Evolutionary conservation across 2,797 vertebrate genomes (phyloP), one percentile per base, ranked within the genome.

Genomic region (Cichlasoma orientale): DNA sequence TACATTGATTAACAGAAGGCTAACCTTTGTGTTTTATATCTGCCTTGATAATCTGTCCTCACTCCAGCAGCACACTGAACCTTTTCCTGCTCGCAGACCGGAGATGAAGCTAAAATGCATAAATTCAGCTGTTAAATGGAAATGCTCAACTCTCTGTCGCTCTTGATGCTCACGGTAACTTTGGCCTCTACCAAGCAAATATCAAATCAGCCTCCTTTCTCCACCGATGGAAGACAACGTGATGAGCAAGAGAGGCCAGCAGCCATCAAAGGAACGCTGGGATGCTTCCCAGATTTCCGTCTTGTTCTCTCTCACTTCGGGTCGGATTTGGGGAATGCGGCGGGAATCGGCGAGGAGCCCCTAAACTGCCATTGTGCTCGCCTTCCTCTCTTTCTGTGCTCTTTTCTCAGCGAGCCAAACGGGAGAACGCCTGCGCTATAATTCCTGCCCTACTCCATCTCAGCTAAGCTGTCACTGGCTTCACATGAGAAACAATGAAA

Each of bases 401-500:
- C 92, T 92, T 93, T 94, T 95, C 94, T 95, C 90, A 36, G 88
- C 0, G 52, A 95, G 93, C 92, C 93, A 91, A 94, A 90, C 85
- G 79, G 86, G 92, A 92, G 81, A 89, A 88, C 92, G 93, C 94
- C 95, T 74, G 92, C 86, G 89, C 89, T 90, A 89, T 94, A 95
- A 96, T 91, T 91, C 90, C 93, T 92, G 75, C 90, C 71, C 90
- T 92, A 89, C 91, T 92, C 90, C 92, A 95, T 96, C 93, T 92
- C 74, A 3, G 76, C 92, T 96, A 96, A 97, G 94, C 95, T 94
- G 92, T 95, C 95, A 96, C 87, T 96, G 94, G 95, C 92, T 95
- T 91, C 92, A 94, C 94, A 92, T 93, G 95, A 95, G 93, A 96
- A 96, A 97, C 95, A 93, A 96, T 96, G 94, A 96, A 96, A 96